These are phyloP conservation scores for Dryomyza anilis DNA, from an alignment of 2,888 invertebrate genomes.

Conservation along the genomic window DNA sequence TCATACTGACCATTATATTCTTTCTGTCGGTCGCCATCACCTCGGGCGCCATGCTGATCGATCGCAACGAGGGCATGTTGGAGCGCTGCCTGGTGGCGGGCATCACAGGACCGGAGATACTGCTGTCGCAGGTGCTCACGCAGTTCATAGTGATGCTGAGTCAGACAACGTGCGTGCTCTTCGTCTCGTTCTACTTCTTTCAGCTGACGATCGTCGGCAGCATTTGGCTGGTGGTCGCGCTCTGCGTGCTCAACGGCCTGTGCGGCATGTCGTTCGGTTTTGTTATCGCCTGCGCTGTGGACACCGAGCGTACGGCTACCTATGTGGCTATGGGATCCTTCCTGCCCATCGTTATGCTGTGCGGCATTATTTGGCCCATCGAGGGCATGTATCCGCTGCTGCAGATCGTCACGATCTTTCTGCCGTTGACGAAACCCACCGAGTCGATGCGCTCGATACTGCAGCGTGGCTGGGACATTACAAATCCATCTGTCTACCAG, in stretches of 20 bases:
- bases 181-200: slow-evolving; percentile 79
- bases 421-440: slow-evolving; percentile 87
- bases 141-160: slow-evolving; percentile 87
- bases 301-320: slow-evolving; percentile 83
- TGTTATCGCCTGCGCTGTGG: slow-evolving; percentile 79
- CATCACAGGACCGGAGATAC: slow-evolving; percentile 77
- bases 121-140: slow-evolving; percentile 84
- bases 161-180: slow-evolving; percentile 78
- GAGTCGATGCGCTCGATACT: slow-evolving; percentile 85
- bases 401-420: slow-evolving; percentile 72
- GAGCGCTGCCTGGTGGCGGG: slow-evolving; percentile 89
- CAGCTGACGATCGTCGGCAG: slow-evolving; percentile 79
- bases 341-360: slow-evolving; percentile 82
- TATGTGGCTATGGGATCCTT: slow-evolving; percentile 86
- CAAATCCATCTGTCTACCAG: slow-evolving; percentile 73
- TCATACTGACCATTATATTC: slow-evolving; percentile 89
- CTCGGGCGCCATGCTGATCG: slow-evolving; percentile 86
- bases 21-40: slow-evolving; percentile 93
- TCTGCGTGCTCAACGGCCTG: slow-evolving; percentile 82
- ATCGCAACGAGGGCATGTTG: slow-evolving; percentile 86
- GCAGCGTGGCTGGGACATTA: slow-evolving; percentile 81
- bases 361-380: slow-evolving; percentile 93
- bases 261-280: slow-evolving; percentile 95
- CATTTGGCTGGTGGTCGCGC: slow-evolving; percentile 72
- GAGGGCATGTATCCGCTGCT: slow-evolving; percentile 86